Base-by-base conservation (phyloP, 2,888 invertebrate genomes). In the Nipponacmea schrenckii region DNA sequence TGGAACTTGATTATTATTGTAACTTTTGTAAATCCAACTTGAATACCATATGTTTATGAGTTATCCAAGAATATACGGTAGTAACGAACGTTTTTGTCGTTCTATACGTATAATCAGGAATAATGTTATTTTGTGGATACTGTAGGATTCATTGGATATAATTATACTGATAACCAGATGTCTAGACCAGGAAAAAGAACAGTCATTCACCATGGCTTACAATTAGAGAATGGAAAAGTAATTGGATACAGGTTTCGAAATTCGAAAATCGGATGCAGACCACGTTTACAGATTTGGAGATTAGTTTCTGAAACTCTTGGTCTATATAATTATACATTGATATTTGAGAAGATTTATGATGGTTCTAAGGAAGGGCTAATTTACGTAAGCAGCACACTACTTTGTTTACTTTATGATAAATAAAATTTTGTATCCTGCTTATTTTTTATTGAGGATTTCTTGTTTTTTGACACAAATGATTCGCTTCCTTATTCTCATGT, bases 101-200 rank as follows among this genome's bases (percentile, higher is more conserved):
- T 31, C 31, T 31, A n/a, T n/a, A n/a, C n/a, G n/a, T n/a, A n/a
- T n/a, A 3, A 31, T 31, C 5, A 3, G 5, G 31, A 31, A 31
- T 3, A 31, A 31, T 39, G 10, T n/a, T n/a, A 39, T 2, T 39
- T 39, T 39, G 4, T 39, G 39, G 8, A 56, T 24, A 56, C 20
- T 56, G 8, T 14, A 56, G 56, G 56, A 56, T 56, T 56, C 20
- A 56, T 56, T 56, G 56, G 56, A 24, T 56, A 56, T 56, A 56
- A 24, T 24, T 56, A 56, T 24, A 24, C 56, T 24, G 24, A 20
- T 12, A 7, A 56, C 20, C 24, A 24, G 56, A 56, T 56, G 56
- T 24, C 12, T 14, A 56, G 24, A 24, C 20, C 56, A 24, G 56
- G 56, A 12, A 20, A 20, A 1, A 24, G 20, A 3, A 24, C 56